Base-by-base conservation (phyloP, 2,797 vertebrate genomes). In the Lepus townsendii region DNA sequence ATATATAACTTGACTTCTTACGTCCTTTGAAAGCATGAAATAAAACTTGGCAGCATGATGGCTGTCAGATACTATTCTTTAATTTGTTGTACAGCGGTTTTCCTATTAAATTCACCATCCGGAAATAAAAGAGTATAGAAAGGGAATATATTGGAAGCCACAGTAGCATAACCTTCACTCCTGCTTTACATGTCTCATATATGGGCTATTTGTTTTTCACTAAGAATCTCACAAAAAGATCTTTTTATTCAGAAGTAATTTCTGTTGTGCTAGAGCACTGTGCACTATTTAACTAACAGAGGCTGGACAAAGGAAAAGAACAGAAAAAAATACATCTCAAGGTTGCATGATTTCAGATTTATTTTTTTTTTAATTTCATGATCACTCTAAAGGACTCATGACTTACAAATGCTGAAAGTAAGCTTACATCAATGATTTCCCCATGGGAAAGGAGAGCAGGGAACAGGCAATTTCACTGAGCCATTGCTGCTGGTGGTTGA, bases 21-120 rank as follows among this genome's bases (percentile, higher is more conserved):
- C 10, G 24, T 69, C 76, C 76, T 78, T 66, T 60, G 57, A 76
- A 69, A 38, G 16, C 73, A 60, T 52, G 60, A 84, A 57, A 7
- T 76, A 88, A 57, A 69, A 11, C 17, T 47, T 76, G 26, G 52
- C 13, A 0, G 52, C 13, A 0, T 26, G 54, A 13, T 66, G 65
- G 62, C 76, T 57, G 1, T 73, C 63, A 78, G 30, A 26, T 66
- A 19, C 42, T 87, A 17, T 20, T 30, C 22, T 69, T 57, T 80
- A 77, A 54, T 65, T 63, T 82, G 38, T 75, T 62, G 6, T 57
- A 76, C 13, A 82, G 54, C 12, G 13, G 8, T 72, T 90, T 94
- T 95, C 65, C 71, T 68, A n/a, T 80, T 80, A 68, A 86, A 89
- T 50, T 94, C n/a, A 27, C 82, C 63, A 60, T 57, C 57, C 76